Conservation (phyloP, 2,888 invertebrate species). For the Hypolimnas misippus region DNA sequence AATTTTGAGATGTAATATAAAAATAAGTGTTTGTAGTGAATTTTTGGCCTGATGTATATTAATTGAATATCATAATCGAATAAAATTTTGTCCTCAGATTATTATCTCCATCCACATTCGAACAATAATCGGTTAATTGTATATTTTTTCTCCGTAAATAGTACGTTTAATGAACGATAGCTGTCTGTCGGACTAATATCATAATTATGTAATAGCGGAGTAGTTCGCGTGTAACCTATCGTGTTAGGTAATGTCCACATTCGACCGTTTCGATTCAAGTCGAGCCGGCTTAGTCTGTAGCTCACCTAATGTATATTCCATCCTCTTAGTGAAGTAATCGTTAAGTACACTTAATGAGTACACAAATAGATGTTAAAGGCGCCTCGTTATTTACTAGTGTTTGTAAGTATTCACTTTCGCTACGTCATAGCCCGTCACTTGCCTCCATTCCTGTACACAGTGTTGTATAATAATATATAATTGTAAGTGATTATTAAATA, state of each 20-base stretch:
- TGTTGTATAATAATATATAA: conserved; percentile 71
- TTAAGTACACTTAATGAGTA: conserved; percentile 79
- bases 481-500: conserved; percentile 61
- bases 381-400: conserved; percentile 73
- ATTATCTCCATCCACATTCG: conserved; percentile 80
- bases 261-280: conserved; percentile 49
- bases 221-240: conserved; percentile 57
- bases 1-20: conserved; percentile 58
- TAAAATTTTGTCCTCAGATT: conserved; percentile 69
- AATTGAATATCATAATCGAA: conserved; percentile 50
- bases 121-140: conserved; percentile 68
- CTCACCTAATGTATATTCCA: conserved; percentile 83
- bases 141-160: conserved; percentile 42
- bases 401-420: conserved; percentile 69
- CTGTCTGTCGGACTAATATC: conserved; percentile 48
- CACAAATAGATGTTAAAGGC: conserved; percentile 66
- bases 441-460: conserved; percentile 72
- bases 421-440: conserved; percentile 69
- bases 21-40: conserved; percentile 58
- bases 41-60: conserved; percentile 65
- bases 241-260: conserved; percentile 62
- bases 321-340: conserved; percentile 76
- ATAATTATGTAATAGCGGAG: conserved; percentile 58
- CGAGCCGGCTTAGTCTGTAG: conserved; percentile 59
- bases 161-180: conserved; percentile 47